phyloP scores from a whole-genome alignment of 2,113 vertebrate genomes.

The Micromys minutus region DNA sequence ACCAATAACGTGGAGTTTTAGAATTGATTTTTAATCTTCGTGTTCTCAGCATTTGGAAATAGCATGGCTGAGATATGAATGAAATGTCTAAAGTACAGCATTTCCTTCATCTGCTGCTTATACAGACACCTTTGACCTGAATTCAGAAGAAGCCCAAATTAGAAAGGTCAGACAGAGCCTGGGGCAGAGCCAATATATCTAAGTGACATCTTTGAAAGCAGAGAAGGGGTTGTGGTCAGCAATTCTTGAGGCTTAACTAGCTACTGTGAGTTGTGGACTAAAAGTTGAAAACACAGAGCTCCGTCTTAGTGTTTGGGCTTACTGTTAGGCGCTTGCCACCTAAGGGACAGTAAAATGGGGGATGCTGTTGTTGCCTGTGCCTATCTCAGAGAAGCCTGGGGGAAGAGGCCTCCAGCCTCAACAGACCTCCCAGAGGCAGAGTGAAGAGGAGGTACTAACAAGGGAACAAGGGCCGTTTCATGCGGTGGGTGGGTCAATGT shows the following conservation, averaged over 20 bases:
- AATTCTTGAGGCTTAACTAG: neutral
- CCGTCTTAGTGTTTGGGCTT: neutral
- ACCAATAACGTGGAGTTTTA: slow-evolving; percentile 7
- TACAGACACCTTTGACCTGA: neutral
- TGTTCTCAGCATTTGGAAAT: neutral
- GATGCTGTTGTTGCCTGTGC: neutral
- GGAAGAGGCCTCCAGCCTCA: neutral
- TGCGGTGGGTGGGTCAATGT: neutral
- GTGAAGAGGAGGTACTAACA: neutral
- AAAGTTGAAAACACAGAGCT: neutral
- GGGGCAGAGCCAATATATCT: neutral
- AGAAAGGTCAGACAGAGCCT: neutral
- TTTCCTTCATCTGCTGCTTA: neutral
- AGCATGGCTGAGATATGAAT: neutral
- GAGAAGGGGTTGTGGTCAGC: neutral
- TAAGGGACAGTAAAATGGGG: neutral
- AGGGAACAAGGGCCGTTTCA: neutral
- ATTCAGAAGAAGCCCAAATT: neutral
- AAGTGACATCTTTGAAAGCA: neutral
- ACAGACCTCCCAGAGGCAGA: neutral
- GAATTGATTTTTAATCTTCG: neutral
- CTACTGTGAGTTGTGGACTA: neutral
- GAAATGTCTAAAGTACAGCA: neutral
- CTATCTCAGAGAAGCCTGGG: neutral
- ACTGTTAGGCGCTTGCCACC: neutral